Evolutionary conservation across 2,797 vertebrate genomes (phyloP), one percentile per base, ranked within the genome.

Genomic region (Phataginus tetradactyla): DNA sequence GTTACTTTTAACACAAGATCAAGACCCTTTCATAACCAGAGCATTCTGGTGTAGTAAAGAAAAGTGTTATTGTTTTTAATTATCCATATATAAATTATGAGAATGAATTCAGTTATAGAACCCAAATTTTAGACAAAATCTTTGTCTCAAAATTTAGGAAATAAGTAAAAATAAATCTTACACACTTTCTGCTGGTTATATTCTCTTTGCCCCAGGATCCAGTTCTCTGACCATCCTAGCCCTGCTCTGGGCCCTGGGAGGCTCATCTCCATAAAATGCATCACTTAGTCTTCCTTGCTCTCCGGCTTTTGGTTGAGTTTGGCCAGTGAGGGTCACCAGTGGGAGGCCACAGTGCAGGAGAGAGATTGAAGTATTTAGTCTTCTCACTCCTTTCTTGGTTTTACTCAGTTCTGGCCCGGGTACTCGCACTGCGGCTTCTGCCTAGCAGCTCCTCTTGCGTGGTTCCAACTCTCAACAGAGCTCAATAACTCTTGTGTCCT

Each of bases 81-180:
- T 57, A 69, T n/a, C 29, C 37, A 75, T 49, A 61, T 27, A 42
- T 81, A 88, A 85, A 20, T 51, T 74, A 69, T 39, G 51, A 94
- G 81, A 85, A 88, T 14, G 15, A 42, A 88, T 32, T 53, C 2
- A 63, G 18, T 63, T 83, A 74, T 68, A 32, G 57, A 72, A 68
- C 4, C 59, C 72, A 74, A 49, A 13, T 86, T 90, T 80, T 25
- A 90, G 64, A 75, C 13, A 59, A 91, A 90, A 83, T 63, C 14
- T 75, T n/a, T 91, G 49, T 63, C 45, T 91, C 27, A 17, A 90
- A 34, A 94, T n/a, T 93, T 79, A 88, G 45, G 14, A 91, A 91
- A 81, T n/a, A 45, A 32, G 6, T 42, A 4, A 77, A 71, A 64
- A 55, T 42, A 57, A 59, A 57, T 21, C 9, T 69, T 81, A 17